Percentiles rank a stretch among this genome's conserved stretches.
These are phyloP conservation scores for Sula dactylatra DNA, from an alignment of 2,113 vertebrate genomes.

Conservation along the genomic window DNA sequence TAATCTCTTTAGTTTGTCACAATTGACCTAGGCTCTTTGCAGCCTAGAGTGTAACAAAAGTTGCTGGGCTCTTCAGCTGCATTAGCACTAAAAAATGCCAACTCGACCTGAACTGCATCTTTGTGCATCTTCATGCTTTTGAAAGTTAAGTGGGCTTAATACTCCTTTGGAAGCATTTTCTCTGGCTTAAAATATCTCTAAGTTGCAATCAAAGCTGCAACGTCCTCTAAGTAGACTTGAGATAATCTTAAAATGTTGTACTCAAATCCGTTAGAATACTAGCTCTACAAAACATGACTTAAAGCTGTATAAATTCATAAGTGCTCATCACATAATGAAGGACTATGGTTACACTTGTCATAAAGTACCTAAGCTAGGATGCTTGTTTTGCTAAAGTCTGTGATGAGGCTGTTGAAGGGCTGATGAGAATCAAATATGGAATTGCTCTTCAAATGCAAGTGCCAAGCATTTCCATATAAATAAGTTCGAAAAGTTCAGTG, in stretches of 20 bases:
- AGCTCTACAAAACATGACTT: background rate
- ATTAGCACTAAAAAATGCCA: background rate
- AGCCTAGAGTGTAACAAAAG: background rate
- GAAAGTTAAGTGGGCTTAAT: background rate
- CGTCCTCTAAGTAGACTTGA: background rate
- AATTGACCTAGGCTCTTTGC: background rate
- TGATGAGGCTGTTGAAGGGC: background rate
- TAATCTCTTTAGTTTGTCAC: background rate
- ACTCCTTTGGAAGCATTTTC: background rate
- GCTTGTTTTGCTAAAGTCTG: background rate
- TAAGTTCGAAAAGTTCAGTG: background rate
- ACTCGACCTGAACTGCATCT: background rate
- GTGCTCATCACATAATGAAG: background rate
- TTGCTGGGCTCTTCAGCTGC: background rate
- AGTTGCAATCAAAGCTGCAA: background rate
- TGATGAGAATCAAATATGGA: background rate
- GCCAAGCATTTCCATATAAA: background rate
- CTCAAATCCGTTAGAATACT: background rate
- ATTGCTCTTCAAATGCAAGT: background rate
- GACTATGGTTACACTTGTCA: background rate
- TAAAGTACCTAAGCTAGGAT: background rate
- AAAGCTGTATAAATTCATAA: background rate
- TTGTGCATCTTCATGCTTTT: background rate
- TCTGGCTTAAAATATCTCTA: background rate
- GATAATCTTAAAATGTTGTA: background rate